A percentile compares a stretch with the other conserved stretches of the same genome.
Evolutionary conservation across 1,140 invertebrate species (phyloP).

Genomic region (Drosophila guanche): DNA sequence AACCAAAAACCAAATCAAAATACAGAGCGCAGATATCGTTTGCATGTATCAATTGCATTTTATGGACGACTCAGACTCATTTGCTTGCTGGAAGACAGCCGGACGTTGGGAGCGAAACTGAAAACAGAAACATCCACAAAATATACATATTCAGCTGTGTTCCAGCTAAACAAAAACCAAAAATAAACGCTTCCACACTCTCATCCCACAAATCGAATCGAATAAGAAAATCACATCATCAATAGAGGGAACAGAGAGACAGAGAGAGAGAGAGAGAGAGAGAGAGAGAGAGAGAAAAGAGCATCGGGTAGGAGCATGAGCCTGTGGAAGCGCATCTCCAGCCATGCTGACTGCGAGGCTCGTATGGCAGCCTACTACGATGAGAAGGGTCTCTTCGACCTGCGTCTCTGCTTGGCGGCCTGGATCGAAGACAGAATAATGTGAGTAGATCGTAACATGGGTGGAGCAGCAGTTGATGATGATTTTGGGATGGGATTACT

Average conservation of each 20-base stretch:
- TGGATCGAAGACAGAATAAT: constrained; percentile 83
- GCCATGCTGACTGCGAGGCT: constrained; percentile 76
- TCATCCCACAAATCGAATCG: neutral
- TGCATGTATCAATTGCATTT: constrained; percentile 54
- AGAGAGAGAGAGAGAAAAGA: no score
- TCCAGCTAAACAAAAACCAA: constrained; percentile 6
- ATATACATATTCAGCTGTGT: no score
- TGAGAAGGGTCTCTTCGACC: constrained; percentile 77
- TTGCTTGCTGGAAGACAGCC: constrained; percentile 60
- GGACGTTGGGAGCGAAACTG: constrained; percentile 44
- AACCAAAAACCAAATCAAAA: constrained; percentile 21
- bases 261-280: no score
- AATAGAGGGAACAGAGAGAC: neutral
- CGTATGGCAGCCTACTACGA: constrained; percentile 80
- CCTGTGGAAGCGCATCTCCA: constrained; percentile 80
- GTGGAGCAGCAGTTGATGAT: constrained; percentile 2
- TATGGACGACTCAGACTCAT: constrained; percentile 67
- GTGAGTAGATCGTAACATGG: constrained; percentile 60
- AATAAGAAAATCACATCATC: no score
- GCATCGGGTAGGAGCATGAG: constrained; percentile 63
- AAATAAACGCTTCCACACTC: constrained; percentile 7
- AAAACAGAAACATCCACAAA: constrained; percentile 8
- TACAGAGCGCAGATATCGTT: constrained; percentile 12
- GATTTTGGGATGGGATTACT: neutral
- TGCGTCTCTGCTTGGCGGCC: constrained; percentile 76